Evolutionary conservation across 37 sponge, comb jelly and placozoan genomes (phyloP).

Genomic region (Halisarca cf. caerulea): DNA sequence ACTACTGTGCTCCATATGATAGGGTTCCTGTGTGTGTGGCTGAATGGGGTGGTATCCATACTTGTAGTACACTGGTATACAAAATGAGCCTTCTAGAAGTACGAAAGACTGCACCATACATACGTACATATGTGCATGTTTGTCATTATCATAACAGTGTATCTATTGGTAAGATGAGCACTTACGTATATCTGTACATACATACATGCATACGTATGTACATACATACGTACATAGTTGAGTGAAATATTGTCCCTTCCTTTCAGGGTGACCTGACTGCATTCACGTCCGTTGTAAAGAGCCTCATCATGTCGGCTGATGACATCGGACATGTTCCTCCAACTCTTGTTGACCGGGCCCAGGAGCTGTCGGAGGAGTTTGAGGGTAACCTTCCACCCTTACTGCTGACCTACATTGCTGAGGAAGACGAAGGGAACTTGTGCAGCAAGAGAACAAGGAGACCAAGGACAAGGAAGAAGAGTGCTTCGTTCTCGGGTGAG

Average conservation of each 20-base stretch:
- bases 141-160: too few relatives aligned
- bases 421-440: neutral
- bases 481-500: slow-evolving; percentile 21
- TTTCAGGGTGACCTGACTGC: neutral
- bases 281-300: slow-evolving; percentile 27
- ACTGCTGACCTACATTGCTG: neutral
- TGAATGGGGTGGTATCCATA: too few relatives aligned
- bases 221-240: neutral
- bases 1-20: too few relatives aligned
- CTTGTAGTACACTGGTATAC: too few relatives aligned
- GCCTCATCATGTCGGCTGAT: slow-evolving; percentile 35
- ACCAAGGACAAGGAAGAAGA: neutral
- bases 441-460: neutral
- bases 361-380: neutral
- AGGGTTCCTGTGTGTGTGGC: too few relatives aligned
- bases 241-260: neutral
- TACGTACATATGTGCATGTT: too few relatives aligned
- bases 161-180: too few relatives aligned
- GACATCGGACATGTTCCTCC: slow-evolving; percentile 45
- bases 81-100: too few relatives aligned
- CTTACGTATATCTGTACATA: neutral
- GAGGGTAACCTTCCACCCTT: neutral
- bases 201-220: neutral
- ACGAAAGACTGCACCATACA: too few relatives aligned
- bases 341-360: neutral